Evolutionary conservation across 1,140 invertebrate species (phyloP).

Genomic region (Philopotamus ludificatus): DNA sequence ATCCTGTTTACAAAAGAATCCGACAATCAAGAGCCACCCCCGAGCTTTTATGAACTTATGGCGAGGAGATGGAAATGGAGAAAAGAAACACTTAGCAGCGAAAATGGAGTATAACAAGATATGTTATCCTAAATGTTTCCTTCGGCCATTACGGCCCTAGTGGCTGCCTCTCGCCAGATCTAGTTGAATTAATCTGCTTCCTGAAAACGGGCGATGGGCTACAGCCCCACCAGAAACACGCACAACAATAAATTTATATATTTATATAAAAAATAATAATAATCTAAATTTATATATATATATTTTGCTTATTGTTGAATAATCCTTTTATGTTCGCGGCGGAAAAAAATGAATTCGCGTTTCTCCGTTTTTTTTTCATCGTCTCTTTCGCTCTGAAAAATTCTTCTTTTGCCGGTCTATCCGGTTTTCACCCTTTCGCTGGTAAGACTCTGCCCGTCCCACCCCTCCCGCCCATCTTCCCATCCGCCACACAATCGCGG

Average conservation of each 20-base stretch:
- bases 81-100: conserved; percentile 32
- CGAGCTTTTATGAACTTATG: conserved; percentile 10
- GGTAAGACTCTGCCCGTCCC: too few species aligned
- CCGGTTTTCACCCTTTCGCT: conserved; percentile 13
- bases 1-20: neutral
- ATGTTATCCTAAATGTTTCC: conserved; percentile 35
- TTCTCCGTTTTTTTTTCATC: neutral
- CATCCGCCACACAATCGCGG: conserved; percentile 8
- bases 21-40: neutral
- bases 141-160: conserved; percentile 26
- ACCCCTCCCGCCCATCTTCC: too few species aligned
- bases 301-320: too few species aligned
- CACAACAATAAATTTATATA: neutral
- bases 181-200: conserved; percentile 29
- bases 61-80: conserved; percentile 20
- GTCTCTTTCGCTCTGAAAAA: neutral
- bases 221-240: neutral
- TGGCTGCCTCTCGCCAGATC: conserved; percentile 22
- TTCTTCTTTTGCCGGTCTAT: conserved; percentile 3
- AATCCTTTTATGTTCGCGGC: neutral
- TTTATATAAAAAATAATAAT: neutral
- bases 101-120: conserved; percentile 34
- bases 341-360: neutral
- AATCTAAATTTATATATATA: neutral
- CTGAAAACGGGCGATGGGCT: too few species aligned